These are phyloP conservation scores for Saturnia pavonia DNA, from an alignment of 2,888 invertebrate species.

Conservation along the genomic window DNA sequence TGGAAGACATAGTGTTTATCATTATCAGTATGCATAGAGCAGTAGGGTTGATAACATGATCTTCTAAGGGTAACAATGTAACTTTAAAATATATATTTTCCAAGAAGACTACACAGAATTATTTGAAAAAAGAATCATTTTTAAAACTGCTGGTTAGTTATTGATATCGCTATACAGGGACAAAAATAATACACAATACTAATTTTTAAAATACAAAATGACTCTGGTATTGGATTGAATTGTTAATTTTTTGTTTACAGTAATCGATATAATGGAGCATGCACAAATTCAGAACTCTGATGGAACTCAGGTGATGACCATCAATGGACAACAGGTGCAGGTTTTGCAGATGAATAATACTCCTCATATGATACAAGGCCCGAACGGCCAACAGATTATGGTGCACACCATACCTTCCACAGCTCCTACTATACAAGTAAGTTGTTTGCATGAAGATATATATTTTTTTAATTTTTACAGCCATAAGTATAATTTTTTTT, in stretches of 20 bases:
- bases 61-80: no score
- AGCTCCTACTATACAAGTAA: conserved; percentile 83
- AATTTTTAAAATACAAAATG: background rate
- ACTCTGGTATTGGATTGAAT: no score
- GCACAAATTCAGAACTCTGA: conserved; percentile 80
- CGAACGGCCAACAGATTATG: conserved; percentile 87
- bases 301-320: conserved; percentile 84
- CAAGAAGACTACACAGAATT: no score
- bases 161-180: background rate
- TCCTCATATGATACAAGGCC: conserved; percentile 85
- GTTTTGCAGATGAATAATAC: conserved; percentile 78
- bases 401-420: conserved; percentile 85
- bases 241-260: background rate
- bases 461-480: no score
- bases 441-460: background rate
- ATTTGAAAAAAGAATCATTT: no score
- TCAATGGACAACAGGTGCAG: conserved; percentile 83
- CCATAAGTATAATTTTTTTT: background rate
- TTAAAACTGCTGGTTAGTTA: no score
- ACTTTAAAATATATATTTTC: no score
- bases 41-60: no score
- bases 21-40: no score
- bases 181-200: background rate
- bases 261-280: conserved; percentile 78
- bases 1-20: no score